Conservation (phyloP, 92 coral and sea anemone species). For the Pocillopora grandis region DNA sequence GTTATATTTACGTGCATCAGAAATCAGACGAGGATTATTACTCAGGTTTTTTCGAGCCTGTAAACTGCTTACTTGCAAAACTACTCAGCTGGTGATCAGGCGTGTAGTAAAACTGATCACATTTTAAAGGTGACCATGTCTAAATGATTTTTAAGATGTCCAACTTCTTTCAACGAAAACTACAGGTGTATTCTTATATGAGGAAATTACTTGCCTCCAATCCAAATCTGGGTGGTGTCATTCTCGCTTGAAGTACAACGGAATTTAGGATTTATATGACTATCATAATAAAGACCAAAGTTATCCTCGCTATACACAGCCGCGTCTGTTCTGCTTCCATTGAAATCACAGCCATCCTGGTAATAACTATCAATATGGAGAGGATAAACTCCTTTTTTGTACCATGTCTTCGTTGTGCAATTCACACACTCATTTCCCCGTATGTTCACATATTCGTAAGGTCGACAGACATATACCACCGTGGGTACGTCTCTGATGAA, state of each 20-base stretch:
- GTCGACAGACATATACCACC: neutral
- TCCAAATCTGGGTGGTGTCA: slow-evolving; percentile 33
- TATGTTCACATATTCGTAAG: slow-evolving; percentile 24
- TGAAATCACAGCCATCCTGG: neutral
- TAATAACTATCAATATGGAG: neutral
- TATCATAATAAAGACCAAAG: neutral
- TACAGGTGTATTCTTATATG: neutral
- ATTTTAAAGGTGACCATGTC: too few relatives aligned
- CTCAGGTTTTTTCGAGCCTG: too few relatives aligned
- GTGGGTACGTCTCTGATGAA: slow-evolving; percentile 3
- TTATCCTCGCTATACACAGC: neutral
- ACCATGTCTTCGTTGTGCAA: slow-evolving; percentile 4
- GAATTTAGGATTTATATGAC: neutral
- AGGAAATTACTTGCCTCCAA: slow-evolving; percentile 12
- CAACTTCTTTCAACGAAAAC: too few relatives aligned
- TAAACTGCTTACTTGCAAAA: too few relatives aligned
- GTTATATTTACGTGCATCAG: too few relatives aligned
- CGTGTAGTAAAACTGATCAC: too few relatives aligned
- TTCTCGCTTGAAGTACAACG: slow-evolving; percentile 20
- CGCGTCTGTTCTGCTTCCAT: neutral
- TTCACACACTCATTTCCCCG: slow-evolving; percentile 27
- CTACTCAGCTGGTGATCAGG: too few relatives aligned
- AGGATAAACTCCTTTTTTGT: neutral
- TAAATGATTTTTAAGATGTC: too few relatives aligned
- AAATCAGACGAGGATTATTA: too few relatives aligned